Evolutionary conservation across 2,888 invertebrate species (phyloP).

Genomic region (Catocala nupta): DNA sequence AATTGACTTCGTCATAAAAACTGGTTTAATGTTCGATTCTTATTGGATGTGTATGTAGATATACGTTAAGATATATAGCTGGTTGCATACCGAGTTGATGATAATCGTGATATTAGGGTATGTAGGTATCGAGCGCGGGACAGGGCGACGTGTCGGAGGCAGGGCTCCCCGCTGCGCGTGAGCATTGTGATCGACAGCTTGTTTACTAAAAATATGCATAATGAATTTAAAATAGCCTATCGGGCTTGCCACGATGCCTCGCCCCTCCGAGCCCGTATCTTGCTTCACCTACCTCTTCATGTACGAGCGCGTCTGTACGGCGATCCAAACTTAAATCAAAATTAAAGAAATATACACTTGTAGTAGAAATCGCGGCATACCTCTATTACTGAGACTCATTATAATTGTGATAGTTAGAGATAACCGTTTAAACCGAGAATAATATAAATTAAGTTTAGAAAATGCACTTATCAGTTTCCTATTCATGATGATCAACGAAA

Average conservation of each 20-base stretch:
- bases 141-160: conserved; percentile 77
- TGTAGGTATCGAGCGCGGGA: conserved; percentile 63
- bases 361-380: not conserved
- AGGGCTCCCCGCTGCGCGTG: conserved; percentile 78
- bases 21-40: conserved; percentile 66
- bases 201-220: conserved; percentile 88
- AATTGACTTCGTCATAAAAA: conserved; percentile 69
- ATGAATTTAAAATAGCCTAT: conserved; percentile 85
- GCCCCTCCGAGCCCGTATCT: conserved; percentile 58
- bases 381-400: not conserved
- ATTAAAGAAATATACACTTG: conserved; percentile 20
- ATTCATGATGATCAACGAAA: conserved; percentile 53
- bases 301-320: conserved; percentile 36
- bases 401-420: conserved; percentile 1
- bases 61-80: conserved; percentile 26
- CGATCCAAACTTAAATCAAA: conserved; percentile 29
- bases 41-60: conserved; percentile 46
- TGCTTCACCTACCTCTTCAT: conserved; percentile 55
- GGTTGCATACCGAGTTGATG: conserved; percentile 60
- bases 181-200: conserved; percentile 87
- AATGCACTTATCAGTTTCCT: conserved; percentile 7
- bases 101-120: conserved; percentile 71
- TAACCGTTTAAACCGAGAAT: not conserved
- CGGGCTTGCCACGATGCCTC: conserved; percentile 69
- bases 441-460: conserved; percentile 4